phyloP scores from a whole-genome alignment of 2,113 vertebrate genomes.

The Leiothrix lutea region DNA sequence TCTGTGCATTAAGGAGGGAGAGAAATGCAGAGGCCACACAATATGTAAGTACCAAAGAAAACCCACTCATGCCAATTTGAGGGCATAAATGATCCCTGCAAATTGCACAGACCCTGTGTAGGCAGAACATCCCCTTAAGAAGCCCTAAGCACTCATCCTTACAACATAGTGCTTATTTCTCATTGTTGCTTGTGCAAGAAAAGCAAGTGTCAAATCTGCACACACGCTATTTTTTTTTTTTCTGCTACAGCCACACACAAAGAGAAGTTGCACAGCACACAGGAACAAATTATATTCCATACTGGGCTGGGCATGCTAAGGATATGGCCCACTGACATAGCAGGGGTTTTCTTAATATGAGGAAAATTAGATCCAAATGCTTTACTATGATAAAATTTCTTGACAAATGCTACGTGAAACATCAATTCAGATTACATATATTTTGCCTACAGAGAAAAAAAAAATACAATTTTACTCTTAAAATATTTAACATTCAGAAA shows the following conservation, averaged over 20 bases:
- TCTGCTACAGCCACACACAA: constrained; percentile 1
- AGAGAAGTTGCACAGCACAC: constrained; percentile 7
- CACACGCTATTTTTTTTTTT: background rate
- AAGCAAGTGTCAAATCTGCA: constrained; percentile 28
- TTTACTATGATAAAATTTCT: constrained; percentile 9
- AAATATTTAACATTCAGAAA: constrained; percentile 45
- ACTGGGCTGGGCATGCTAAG: constrained; percentile 6
- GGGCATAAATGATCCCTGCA: background rate
- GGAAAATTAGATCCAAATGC: constrained; percentile 39
- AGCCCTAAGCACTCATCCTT: background rate
- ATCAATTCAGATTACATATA: constrained; percentile 36
- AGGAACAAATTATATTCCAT: background rate
- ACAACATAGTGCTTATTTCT: constrained; percentile 32
- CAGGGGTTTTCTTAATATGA: constrained; percentile 19
- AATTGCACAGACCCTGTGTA: constrained; percentile 25
- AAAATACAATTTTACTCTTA: constrained; percentile 18
- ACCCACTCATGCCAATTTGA: constrained; percentile 1
- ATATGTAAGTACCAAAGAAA: constrained; percentile 6
- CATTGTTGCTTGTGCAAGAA: constrained; percentile 43
- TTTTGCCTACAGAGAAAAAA: constrained; percentile 40
- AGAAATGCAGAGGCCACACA: constrained; percentile 34
- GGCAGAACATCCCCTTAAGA: constrained; percentile 33
- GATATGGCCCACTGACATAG: constrained; percentile 24
- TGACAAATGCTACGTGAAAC: constrained; percentile 40
- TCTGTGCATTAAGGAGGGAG: constrained; percentile 2